phyloP scores from a whole-genome alignment of 2,888 invertebrate species.

The Pristionchus fissidentatus region DNA sequence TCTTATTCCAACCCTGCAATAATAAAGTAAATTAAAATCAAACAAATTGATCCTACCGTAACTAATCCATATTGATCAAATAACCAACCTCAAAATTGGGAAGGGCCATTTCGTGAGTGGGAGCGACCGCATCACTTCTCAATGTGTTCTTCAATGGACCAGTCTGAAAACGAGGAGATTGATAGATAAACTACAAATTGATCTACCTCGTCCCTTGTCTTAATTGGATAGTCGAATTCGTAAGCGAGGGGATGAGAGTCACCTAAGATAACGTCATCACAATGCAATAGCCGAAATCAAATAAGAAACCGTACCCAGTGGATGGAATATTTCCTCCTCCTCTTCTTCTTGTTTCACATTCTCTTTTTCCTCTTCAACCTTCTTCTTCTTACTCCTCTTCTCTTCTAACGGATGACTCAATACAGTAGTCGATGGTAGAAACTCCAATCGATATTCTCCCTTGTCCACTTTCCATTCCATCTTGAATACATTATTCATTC shows the following conservation, averaged over 20 bases:
- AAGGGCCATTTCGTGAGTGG: slow-evolving; percentile 3
- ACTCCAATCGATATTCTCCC: slow-evolving; percentile 12
- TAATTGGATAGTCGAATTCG: not conserved
- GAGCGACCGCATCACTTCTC: slow-evolving; percentile 31
- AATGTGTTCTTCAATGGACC: slow-evolving; percentile 33
- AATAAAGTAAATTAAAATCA: not conserved
- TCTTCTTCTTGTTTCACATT: slow-evolving; percentile 46
- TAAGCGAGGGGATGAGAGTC: not conserved
- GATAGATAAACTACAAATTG: not conserved
- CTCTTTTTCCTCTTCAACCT: slow-evolving; percentile 55
- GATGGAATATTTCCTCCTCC: slow-evolving; percentile 44
- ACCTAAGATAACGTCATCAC: not conserved
- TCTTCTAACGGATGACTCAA: slow-evolving; percentile 50
- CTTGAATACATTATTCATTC: not conserved
- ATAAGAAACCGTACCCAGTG: not conserved
- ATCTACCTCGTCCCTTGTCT: slow-evolving; percentile 42
- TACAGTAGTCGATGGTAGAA: slow-evolving; percentile 30
- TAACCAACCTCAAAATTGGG: slow-evolving; percentile 42
- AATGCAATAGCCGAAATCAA: not conserved
- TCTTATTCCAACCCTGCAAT: slow-evolving; percentile 23
- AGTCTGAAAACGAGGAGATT: not conserved
- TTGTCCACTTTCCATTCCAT: slow-evolving; percentile 36
- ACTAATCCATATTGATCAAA: not conserved
- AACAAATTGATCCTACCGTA: no score
- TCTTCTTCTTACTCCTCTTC: slow-evolving; percentile 55